A percentile compares a stretch with the other conserved stretches of the same genome.
Conservation (phyloP, 2,888 invertebrate species). For the Dione vanillae region DNA sequence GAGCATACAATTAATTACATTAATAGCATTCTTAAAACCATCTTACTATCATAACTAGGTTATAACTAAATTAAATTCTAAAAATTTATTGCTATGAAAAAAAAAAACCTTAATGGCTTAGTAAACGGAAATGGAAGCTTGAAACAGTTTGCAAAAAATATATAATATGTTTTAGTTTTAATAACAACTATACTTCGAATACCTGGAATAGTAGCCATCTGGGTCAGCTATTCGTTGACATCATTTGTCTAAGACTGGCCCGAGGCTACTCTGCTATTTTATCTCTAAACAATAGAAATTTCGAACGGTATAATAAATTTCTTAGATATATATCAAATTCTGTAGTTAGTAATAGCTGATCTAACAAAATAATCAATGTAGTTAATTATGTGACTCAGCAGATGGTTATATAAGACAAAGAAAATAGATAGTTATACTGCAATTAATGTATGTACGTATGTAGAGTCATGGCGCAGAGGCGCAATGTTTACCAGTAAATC, state of each 20-base stretch:
- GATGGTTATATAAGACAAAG: not conserved
- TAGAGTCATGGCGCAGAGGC: too few species aligned
- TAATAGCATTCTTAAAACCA: too few species aligned
- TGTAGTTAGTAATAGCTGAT: conserved; percentile 3
- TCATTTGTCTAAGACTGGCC: conserved; percentile 35
- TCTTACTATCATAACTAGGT: too few species aligned
- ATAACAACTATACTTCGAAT: conserved; percentile 9
- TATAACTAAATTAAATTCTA: too few species aligned
- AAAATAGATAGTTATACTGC: too few species aligned
- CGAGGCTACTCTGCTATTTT: conserved; percentile 30
- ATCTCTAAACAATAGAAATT: conserved; percentile 34
- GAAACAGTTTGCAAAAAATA: not conserved
- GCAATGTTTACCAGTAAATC: too few species aligned
- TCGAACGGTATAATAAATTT: conserved; percentile 33
- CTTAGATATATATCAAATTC: conserved; percentile 28
- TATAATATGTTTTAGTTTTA: conserved; percentile 1
- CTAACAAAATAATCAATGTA: conserved; percentile 28
- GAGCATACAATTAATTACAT: too few species aligned
- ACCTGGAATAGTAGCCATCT: conserved; percentile 33
- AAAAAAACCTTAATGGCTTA: too few species aligned
- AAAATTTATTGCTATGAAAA: too few species aligned
- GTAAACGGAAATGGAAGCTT: too few species aligned
- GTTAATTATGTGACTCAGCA: conserved; percentile 11
- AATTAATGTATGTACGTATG: too few species aligned
- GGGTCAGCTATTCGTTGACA: conserved; percentile 35